A percentile compares a stretch with the other conserved stretches of the same genome.
These are phyloP conservation scores for Denticeps clupeoides DNA, from an alignment of 2,797 vertebrate species.

Conservation along the genomic window DNA sequence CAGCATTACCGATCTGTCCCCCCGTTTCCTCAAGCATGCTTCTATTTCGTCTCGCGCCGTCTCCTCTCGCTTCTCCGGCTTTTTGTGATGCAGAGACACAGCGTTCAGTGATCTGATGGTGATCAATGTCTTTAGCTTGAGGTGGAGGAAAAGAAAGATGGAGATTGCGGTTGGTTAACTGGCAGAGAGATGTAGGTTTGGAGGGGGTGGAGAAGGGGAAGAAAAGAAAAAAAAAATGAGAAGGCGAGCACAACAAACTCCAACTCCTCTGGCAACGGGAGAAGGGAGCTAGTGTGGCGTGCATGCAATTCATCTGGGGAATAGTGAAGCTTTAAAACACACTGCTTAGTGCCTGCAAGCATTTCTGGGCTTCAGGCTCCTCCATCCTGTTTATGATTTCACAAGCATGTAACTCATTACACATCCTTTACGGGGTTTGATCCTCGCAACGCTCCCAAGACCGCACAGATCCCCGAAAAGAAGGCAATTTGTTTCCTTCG, in stretches of 20 bases:
- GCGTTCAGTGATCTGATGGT: background rate
- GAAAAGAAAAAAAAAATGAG: background rate
- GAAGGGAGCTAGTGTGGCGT: slow-evolving; percentile 24
- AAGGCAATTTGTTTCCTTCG: slow-evolving; percentile 36
- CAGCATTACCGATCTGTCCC: slow-evolving; percentile 4
- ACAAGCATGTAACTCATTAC: slow-evolving; percentile 51
- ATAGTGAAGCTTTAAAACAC: slow-evolving; percentile 33
- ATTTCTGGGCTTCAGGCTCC: slow-evolving; percentile 28
- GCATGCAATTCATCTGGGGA: slow-evolving; percentile 33
- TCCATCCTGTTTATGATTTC: slow-evolving; percentile 50
- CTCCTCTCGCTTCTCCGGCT: background rate
- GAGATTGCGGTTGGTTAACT: slow-evolving; percentile 9
- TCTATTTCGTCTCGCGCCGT: background rate
- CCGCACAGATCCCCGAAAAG: slow-evolving; percentile 32
- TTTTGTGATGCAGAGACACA: background rate
- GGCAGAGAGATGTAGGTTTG: slow-evolving; percentile 12
- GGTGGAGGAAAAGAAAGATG: slow-evolving; percentile 8
- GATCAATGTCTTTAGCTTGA: slow-evolving; percentile 16
- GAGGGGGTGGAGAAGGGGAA: background rate
- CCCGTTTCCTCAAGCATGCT: background rate
- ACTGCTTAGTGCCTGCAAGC: slow-evolving; percentile 29
- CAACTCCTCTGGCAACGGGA: slow-evolving; percentile 23
- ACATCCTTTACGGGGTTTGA: slow-evolving; percentile 38
- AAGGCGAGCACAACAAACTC: slow-evolving; percentile 4
- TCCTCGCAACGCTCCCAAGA: slow-evolving; percentile 28